These are phyloP conservation scores for Watsonalla binaria DNA, from an alignment of 2,888 invertebrate genomes.

Conservation along the genomic window DNA sequence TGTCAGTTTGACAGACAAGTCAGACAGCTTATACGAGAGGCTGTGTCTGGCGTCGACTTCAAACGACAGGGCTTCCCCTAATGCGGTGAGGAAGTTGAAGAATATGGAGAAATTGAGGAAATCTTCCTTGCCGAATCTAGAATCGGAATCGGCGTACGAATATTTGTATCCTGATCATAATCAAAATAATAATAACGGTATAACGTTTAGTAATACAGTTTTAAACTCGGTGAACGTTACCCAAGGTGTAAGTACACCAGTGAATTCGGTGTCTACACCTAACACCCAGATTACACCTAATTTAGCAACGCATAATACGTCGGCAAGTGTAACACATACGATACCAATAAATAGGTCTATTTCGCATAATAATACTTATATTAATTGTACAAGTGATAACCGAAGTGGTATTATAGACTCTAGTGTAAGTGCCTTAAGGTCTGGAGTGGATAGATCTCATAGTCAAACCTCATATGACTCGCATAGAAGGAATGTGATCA, in stretches of 20 bases:
- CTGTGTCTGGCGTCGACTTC: constrained; percentile 66
- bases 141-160: constrained; percentile 57
- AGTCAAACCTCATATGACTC: constrained; percentile 62
- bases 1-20: constrained; percentile 10
- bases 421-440: constrained; percentile 27
- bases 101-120: constrained; percentile 50
- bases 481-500: constrained; percentile 35
- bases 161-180: constrained; percentile 50
- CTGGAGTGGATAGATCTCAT: constrained; percentile 52
- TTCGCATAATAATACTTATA: constrained; percentile 1
- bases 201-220: background rate
- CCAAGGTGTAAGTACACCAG: too few relatives aligned
- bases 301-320: too few relatives aligned
- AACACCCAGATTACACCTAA: too few relatives aligned
- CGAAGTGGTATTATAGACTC: constrained; percentile 22
- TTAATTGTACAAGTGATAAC: constrained; percentile 5
- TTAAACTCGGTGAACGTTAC: too few relatives aligned
- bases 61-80: constrained; percentile 35
- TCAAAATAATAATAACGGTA: background rate
- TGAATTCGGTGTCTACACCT: too few relatives aligned
- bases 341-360: constrained; percentile 13
- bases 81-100: constrained; percentile 43
- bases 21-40: constrained; percentile 52
- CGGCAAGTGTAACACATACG: constrained; percentile 1
- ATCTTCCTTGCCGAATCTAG: constrained; percentile 61